A percentile compares a stretch with the other conserved stretches of the same genome.
Evolutionary conservation across 2,113 vertebrate genomes (phyloP).

Genomic region (Macaca nemestrina): DNA sequence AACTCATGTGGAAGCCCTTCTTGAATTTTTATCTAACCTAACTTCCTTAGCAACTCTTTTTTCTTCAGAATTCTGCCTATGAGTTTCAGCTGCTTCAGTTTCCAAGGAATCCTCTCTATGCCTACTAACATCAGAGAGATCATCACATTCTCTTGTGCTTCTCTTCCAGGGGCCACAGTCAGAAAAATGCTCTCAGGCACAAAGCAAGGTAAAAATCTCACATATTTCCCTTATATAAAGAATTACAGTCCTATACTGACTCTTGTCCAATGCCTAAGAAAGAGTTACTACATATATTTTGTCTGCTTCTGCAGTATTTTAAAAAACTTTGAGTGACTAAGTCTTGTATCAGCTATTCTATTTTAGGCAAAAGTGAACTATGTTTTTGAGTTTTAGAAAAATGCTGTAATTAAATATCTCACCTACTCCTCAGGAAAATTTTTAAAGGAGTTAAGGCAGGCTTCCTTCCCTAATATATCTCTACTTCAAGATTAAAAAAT

Average conservation of each 20-base stretch:
- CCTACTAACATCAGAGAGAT: background rate
- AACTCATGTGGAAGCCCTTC: background rate
- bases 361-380: background rate
- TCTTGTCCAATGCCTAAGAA: background rate
- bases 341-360: background rate
- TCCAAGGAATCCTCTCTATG: background rate
- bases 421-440: background rate
- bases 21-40: background rate
- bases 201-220: background rate
- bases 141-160: no score
- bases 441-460: background rate
- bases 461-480: background rate
- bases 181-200: background rate
- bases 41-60: background rate
- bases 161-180: background rate
- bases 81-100: background rate
- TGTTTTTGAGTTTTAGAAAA: background rate
- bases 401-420: background rate
- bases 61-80: background rate
- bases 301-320: background rate
- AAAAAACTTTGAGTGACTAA: background rate
- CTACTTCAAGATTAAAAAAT: background rate
- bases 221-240: background rate
- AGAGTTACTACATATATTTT: background rate
- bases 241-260: no score